Evolutionary conservation across 2,888 invertebrate genomes (phyloP), one percentile per base, ranked within the genome.

Genomic region (Drosophila differens): DNA sequence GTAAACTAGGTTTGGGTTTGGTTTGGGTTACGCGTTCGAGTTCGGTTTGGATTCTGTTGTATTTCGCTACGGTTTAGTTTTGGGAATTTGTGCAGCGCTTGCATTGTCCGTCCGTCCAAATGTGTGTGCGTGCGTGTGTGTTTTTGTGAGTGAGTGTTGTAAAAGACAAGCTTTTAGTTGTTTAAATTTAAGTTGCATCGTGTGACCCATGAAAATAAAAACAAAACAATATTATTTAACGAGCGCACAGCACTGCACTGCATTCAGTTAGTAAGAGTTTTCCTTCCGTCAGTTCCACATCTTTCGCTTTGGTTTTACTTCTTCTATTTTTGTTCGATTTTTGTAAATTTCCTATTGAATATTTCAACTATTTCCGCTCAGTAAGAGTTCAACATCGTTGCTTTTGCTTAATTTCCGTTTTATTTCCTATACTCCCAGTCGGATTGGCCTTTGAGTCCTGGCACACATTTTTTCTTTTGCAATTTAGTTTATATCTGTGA

Each of bases 351-450:
- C 82, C 82, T 74, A 81, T 75, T 74, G 81, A 63, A 83, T 81
- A 82, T 83, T 83, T 81, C 74, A 83, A 70, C 78, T 70, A 82
- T 82, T 82, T 82, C 82, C 83, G 81, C 69, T 77, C 66, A 62
- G 64, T 72, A 71, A 71, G 64, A 80, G 77, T 78, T 85, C 72
- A 59, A 73, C 71, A 69, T 70, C 67, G 76, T 54, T 73, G 75
- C 69, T 71, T 74, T 74, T 79, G 82, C 81, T 89, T 89, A 84
- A 85, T 85, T 85, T 85, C 85, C 89, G 89, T 80, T 86, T 73
- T 76, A 71, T 70, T 51, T 41, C 66, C 63, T 62, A 41, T 51
- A 60, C 75, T 72, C 76, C 63, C 70, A 53, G 73, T 66, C 61
- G 51, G 53, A 55, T 52, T 52, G 55, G 59, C 66, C 75, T 60